Evolutionary conservation across 2,888 invertebrate species (phyloP), one percentile per base, ranked within the genome.

Genomic region (Hemaris fuciformis): DNA sequence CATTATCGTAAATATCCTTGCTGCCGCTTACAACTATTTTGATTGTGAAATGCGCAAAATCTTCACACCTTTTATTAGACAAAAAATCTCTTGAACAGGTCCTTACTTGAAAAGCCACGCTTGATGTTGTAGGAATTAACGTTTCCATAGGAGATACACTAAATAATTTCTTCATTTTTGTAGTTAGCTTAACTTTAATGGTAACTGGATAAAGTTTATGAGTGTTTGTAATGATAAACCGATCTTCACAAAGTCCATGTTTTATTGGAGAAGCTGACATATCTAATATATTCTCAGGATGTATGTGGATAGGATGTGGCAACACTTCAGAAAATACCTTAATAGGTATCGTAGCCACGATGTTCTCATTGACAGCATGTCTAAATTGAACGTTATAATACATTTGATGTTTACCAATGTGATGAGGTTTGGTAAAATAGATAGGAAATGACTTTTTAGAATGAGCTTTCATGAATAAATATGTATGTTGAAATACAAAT

Each of bases 311-410:
- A 13, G 91, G 90, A 74, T 87, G 80, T 4, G 85, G 79, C 53
- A 88, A 69, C 60, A 86, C 75, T 72, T 90, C 87, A 15, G 84
- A 84, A 61, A 80, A 87, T 13, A 91, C 70, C 71, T 75, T 83
- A 0, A 81, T 60, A 6, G 73, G 78, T 77, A 83, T 87, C 3
- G 69, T 81, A 8, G 76, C 64, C 13, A 81, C 46, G 1, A 79
- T 58, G 18, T 72, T 64, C 20, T 81, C 70, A 7, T 81, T 80
- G 31, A 73, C 58, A 13, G 73, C 64, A 57, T 87, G 79, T 58
- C 66, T 73, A 63, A 89, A 81, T 57, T 81, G 71, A 25, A 90
- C 69, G 63, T 86, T 80, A 65, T 85, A 91, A 62, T 74, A 81
- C 61, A 73, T 70, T 58, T 91, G 88, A 70, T 91, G 88, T 57